phyloP scores from a whole-genome alignment of 2,113 vertebrate genomes.

The Neodon shergylaensis region DNA sequence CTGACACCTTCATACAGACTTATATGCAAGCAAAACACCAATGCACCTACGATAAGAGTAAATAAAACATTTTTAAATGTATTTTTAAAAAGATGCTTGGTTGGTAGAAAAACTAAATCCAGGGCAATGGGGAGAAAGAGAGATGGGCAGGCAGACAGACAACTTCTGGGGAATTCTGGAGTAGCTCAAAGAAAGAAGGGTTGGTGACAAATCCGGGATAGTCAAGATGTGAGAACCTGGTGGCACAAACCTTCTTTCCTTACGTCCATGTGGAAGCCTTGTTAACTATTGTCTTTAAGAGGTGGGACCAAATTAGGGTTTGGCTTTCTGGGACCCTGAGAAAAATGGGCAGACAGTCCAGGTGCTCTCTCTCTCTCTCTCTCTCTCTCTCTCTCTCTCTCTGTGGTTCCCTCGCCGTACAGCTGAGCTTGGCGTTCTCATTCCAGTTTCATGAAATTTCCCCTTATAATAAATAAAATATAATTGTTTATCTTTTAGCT shows the following conservation, averaged over 20 bases:
- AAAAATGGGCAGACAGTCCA: too few relatives aligned
- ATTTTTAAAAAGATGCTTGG: neutral
- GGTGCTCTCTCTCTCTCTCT: too few relatives aligned
- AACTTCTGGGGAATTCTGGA: neutral
- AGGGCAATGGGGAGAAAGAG: neutral
- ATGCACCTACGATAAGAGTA: neutral
- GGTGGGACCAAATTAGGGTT: too few relatives aligned
- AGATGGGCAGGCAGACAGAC: too few relatives aligned
- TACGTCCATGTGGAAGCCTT: neutral
- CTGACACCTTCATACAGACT: neutral
- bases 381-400: too few relatives aligned
- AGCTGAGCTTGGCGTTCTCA: too few relatives aligned
- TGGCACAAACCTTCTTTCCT: neutral
- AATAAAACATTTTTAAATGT: neutral
- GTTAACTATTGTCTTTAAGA: too few relatives aligned
- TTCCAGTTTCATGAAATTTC: too few relatives aligned
- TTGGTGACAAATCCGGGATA: neutral
- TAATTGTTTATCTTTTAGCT: too few relatives aligned
- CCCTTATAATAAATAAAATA: too few relatives aligned
- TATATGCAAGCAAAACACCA: neutral
- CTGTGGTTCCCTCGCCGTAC: too few relatives aligned
- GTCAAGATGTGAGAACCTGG: neutral
- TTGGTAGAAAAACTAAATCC: neutral
- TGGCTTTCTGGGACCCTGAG: too few relatives aligned
- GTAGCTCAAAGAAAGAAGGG: neutral